Conservation (phyloP, 2,888 invertebrate genomes). For the Cryptops parisi region DNA sequence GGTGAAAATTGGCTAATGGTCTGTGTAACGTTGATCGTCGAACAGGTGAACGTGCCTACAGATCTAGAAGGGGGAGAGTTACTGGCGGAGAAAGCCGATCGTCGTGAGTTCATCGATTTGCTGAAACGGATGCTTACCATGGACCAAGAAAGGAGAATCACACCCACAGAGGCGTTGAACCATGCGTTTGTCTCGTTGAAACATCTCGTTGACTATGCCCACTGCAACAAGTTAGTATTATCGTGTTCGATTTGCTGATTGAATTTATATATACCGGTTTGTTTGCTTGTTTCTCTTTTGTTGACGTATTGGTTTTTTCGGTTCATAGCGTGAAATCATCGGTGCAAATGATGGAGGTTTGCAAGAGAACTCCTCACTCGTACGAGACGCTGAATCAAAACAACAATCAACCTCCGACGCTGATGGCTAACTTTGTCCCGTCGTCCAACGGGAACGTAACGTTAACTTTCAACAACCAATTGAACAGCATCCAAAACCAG, state of each 20-base stretch:
- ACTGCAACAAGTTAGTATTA: constrained; percentile 60
- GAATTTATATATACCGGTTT: no score
- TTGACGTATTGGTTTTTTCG: neutral
- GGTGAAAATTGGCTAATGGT: neutral
- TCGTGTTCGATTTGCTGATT: no score
- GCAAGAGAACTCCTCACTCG: constrained; percentile 41
- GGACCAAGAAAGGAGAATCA: constrained; percentile 89
- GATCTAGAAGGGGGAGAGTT: constrained; percentile 94
- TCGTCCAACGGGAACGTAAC: constrained; percentile 71
- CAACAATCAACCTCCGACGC: constrained; percentile 27
- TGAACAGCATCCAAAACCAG: constrained; percentile 33
- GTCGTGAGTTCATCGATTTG: constrained; percentile 93
- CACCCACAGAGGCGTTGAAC: constrained; percentile 87
- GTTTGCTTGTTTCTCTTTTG: neutral
- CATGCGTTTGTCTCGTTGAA: constrained; percentile 88
- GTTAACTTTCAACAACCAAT: constrained; percentile 69
- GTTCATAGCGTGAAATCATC: constrained; percentile 64
- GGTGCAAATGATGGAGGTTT: constrained; percentile 91
- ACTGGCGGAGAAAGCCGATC: constrained; percentile 91
- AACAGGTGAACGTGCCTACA: constrained; percentile 90
- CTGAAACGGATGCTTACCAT: constrained; percentile 96
- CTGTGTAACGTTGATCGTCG: neutral
- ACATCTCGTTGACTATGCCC: constrained; percentile 88
- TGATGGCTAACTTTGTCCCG: constrained; percentile 61
- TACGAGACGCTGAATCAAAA: constrained; percentile 36